A percentile compares a stretch with the other conserved stretches of the same genome.
phyloP scores from a whole-genome alignment of 2,113 vertebrate genomes.

The Diphyllodes magnificus region DNA sequence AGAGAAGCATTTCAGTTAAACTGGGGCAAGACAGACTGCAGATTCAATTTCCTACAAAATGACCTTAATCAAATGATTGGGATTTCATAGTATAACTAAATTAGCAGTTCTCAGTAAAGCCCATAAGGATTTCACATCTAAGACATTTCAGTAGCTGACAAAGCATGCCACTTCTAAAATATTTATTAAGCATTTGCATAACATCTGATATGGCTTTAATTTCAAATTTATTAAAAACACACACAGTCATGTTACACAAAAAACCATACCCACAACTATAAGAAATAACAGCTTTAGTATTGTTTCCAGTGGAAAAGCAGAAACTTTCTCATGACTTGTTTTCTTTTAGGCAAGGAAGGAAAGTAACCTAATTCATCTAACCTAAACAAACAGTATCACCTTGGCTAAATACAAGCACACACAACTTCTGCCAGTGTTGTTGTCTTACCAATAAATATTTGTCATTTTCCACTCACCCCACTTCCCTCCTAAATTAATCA shows the following conservation, averaged over 20 bases:
- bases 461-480: background rate
- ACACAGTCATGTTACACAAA: background rate
- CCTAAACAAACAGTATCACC: background rate
- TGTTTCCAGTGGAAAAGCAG: background rate
- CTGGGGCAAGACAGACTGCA: background rate
- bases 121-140: background rate
- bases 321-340: constrained; percentile 49
- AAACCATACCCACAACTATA: background rate
- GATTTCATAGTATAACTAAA: background rate
- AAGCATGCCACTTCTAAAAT: background rate
- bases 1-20: background rate
- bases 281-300: background rate
- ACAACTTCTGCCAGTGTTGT: background rate
- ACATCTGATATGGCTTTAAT: background rate
- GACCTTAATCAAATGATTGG: background rate
- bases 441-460: background rate
- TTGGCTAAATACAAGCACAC: constrained; percentile 1
- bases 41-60: background rate
- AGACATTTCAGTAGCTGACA: background rate
- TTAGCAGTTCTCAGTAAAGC: background rate
- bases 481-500: constrained; percentile 6
- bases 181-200: background rate
- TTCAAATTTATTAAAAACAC: constrained; percentile 30
- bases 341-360: constrained; percentile 28
- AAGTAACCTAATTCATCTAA: background rate